phyloP scores from a whole-genome alignment of 2,113 vertebrate genomes.

The Xyliphius kryptos region DNA sequence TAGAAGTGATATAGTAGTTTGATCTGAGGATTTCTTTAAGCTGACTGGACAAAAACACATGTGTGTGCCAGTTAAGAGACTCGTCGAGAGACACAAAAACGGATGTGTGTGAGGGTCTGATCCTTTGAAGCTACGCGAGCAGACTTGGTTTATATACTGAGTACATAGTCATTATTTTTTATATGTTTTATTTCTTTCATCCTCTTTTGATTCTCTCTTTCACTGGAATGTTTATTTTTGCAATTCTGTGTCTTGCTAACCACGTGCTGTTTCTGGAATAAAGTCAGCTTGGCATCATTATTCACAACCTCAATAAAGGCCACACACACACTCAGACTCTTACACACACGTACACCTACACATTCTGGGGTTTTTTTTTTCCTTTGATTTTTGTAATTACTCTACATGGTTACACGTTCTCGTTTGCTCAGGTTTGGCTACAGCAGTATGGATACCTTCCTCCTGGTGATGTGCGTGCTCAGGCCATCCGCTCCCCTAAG shows the following conservation, averaged over 20 bases:
- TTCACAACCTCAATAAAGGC: conserved; percentile 5
- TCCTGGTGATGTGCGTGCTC: conserved; percentile 77
- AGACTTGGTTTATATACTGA: neutral
- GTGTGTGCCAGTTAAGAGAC: no score
- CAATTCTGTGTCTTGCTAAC: conserved; percentile 20
- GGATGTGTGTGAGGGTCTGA: neutral
- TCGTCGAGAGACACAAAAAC: conserved; percentile 13
- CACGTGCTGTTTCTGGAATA: conserved; percentile 26
- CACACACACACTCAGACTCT: no score
- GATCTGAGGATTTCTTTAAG: no score
- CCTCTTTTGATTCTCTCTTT: neutral
- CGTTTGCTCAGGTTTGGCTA: conserved; percentile 73
- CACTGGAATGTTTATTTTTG: conserved; percentile 27
- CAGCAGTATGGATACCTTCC: conserved; percentile 89
- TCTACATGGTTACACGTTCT: conserved; percentile 19
- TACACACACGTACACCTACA: no score
- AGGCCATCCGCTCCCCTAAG: conserved; percentile 79
- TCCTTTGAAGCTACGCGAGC: conserved; percentile 14
- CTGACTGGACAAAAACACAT: no score
- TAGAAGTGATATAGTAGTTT: no score
- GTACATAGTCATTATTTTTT: conserved; percentile 26
- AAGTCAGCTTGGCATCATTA: conserved; percentile 19
- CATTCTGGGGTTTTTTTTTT: no score
- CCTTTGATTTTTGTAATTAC: no score
- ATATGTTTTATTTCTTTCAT: conserved; percentile 23